Conservation (phyloP, 2,113 vertebrate species). For the Microcebus ravelobensis region DNA sequence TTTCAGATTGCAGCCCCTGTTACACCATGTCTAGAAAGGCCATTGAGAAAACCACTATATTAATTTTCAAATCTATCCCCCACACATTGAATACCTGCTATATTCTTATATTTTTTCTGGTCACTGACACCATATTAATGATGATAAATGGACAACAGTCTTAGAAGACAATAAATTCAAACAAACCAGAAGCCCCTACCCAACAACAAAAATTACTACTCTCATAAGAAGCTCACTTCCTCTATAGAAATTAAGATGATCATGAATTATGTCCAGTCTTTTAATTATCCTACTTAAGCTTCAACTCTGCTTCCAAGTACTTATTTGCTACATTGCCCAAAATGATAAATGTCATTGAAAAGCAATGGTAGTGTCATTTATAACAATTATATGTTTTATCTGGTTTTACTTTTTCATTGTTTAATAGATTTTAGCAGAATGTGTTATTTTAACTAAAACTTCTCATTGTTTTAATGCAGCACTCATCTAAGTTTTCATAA, state of each 20-base stretch:
- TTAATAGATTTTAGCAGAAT: neutral
- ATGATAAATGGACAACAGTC: neutral
- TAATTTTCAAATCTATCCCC: neutral
- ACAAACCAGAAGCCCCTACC: neutral
- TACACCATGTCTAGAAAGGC: neutral
- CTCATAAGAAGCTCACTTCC: neutral
- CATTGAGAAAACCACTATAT: neutral
- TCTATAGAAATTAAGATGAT: neutral
- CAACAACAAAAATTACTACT: neutral
- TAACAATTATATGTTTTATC: neutral
- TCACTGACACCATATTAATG: neutral
- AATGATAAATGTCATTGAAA: slow-evolving; percentile 38
- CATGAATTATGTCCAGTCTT: neutral
- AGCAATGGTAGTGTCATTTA: neutral
- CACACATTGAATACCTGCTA: neutral
- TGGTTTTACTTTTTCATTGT: neutral
- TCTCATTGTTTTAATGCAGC: neutral
- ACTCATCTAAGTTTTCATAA: slow-evolving; percentile 17
- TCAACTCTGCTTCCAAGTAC: neutral
- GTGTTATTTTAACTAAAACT: neutral
- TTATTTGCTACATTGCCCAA: neutral
- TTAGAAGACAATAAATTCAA: neutral
- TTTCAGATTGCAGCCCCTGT: neutral
- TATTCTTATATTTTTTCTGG: neutral
- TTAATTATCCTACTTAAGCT: slow-evolving; percentile 12